Evolutionary conservation across 2,888 invertebrate genomes (phyloP).

Genomic region (Sphaerophoria rueppellii): DNA sequence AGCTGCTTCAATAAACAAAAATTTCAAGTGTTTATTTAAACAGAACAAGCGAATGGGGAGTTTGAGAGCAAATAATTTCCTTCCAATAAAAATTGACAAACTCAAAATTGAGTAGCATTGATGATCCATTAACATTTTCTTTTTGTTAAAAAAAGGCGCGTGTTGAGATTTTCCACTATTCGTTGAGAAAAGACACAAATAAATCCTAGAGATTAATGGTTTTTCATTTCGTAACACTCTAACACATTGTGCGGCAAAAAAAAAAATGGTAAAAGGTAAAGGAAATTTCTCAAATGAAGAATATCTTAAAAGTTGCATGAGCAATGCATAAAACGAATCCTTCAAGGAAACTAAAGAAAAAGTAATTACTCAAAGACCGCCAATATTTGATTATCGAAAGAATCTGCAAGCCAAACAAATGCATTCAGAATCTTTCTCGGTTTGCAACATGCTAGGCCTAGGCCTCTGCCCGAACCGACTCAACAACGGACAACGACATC

Average conservation of each 20-base stretch:
- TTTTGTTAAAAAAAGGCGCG: constrained; percentile 21
- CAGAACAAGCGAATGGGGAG: neutral
- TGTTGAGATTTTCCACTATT: neutral
- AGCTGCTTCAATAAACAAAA: neutral
- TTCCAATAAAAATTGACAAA: neutral
- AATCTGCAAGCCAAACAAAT: constrained; percentile 69
- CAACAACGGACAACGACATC: constrained; percentile 11
- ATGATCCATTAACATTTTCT: neutral
- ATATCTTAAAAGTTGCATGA: too few species aligned
- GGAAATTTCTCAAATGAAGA: neutral
- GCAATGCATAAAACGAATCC: too few species aligned
- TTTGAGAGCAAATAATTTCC: neutral
- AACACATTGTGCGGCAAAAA: neutral
- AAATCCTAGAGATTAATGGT: neutral
- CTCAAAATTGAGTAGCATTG: neutral
- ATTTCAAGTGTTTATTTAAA: constrained; percentile 2
- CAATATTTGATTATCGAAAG: constrained; percentile 38
- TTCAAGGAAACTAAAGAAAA: neutral
- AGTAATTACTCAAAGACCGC: constrained; percentile 25
- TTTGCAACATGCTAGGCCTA: constrained; percentile 53
- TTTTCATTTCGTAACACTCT: constrained; percentile 8
- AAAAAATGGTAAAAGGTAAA: neutral
- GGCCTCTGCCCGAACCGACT: neutral
- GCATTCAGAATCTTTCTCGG: constrained; percentile 38
- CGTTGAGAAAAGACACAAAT: neutral